Base-by-base conservation (phyloP, 2,113 vertebrate genomes). In the Centropus unirufus region DNA sequence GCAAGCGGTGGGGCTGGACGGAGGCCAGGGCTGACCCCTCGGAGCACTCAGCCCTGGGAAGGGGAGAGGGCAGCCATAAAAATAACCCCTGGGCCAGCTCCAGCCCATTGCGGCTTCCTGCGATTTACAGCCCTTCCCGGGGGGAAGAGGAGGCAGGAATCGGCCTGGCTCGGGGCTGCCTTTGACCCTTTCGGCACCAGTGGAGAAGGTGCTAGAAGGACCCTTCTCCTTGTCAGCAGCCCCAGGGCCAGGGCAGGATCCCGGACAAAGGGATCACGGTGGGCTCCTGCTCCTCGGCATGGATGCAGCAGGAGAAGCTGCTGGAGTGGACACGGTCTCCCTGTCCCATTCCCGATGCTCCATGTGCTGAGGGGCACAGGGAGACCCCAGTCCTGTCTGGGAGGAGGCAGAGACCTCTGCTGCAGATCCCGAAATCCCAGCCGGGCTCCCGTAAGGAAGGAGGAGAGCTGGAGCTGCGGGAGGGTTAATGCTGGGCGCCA, bases 61-160 rank as follows among this genome's bases (percentile, higher is more conserved):
- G 83, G 87, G 79, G 88, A 91, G 82, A 94, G 92, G 78, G 47
- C 80, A 92, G 67, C 0, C 21, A 20, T 94, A 93, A 97, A 97
- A 97, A 97, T 97, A 97, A 83, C 83, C 77, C 59, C 68, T 89
- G 93, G 88, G 85, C 70, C 27, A 32, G 58, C 76, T 93, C 83
- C 94, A 89, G 87, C 91, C 80, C 52, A 1, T 42, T 59, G 83
- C 39, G 88, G 96, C 93, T 97, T 97, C 96, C 96, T 96, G 96
- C 64, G 24, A 97, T 97, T 97, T 96, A 94, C 91, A 91, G 91
- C 95, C 89, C 81, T 96, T 96, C 96, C 95, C 74, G 18, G 84
- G 58, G 83, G 93, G 83, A 87, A 83, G 59, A 29, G 61, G 67
- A 89, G 87, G 87, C 76, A 83, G 80, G 94, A 93, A 75, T 77